phyloP scores from a whole-genome alignment of 2,797 vertebrate species.

The Eidolon dupreanum region DNA sequence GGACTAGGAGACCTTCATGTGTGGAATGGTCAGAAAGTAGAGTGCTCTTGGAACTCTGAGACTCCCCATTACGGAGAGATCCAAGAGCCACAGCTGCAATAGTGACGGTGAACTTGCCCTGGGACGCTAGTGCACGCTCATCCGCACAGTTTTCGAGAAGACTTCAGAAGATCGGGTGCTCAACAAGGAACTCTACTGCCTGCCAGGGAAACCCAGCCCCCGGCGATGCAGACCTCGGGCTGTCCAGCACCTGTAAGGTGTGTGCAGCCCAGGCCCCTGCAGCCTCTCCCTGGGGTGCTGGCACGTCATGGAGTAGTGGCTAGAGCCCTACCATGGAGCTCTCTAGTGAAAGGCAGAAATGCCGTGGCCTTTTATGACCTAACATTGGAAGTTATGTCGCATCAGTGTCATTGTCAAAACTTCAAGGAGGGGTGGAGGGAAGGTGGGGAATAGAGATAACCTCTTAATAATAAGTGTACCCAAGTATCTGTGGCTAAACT shows the following conservation, averaged over 20 bases:
- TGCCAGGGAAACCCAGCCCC: background rate
- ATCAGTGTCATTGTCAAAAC: background rate
- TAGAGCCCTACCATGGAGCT: background rate
- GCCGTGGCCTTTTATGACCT: background rate
- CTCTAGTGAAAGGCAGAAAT: background rate
- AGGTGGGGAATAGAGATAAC: fast-evolving
- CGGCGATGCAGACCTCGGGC: background rate
- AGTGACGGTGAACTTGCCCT: background rate
- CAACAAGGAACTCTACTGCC: background rate
- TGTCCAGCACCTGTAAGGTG: background rate
- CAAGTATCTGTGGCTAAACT: background rate
- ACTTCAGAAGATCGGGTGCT: background rate
- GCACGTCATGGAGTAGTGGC: fast-evolving
- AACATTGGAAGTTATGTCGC: background rate
- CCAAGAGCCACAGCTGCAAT: background rate
- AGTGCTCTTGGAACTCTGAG: background rate
- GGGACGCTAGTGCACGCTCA: background rate
- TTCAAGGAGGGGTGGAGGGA: background rate
- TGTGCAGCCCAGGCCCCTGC: no score
- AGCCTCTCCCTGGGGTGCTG: fast-evolving
- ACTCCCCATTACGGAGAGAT: background rate
- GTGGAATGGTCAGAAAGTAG: background rate
- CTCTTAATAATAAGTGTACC: background rate
- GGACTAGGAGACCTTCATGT: background rate
- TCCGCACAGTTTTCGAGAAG: background rate